Evolutionary conservation across 2,888 invertebrate genomes (phyloP), one percentile per base, ranked within the genome.

Genomic region (Lissonota sp.): DNA sequence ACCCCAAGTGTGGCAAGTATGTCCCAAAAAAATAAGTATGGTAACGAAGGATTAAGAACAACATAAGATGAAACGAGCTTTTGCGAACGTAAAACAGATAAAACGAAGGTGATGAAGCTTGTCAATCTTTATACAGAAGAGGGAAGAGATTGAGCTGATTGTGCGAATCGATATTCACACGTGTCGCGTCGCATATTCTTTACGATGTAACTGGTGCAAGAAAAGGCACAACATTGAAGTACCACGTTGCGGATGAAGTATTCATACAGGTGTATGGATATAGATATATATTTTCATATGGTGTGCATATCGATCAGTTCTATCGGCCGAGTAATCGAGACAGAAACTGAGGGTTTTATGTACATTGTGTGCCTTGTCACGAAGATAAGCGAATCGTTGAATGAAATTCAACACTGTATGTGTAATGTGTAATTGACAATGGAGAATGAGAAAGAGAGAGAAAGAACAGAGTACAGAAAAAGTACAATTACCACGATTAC

Each of bases 291-390:
- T 44, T 44, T 44, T 4, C 10, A 8, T 53, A 14, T 6, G 12
- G 10, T n/a, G 10, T 14, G 53, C 6, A 6, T 76, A 80, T 80
- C 76, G 80, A 80, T 72, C 69, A 51, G 14, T 7, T 8, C n/a
- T 80, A 76, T 80, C 76, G 60, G 62, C 72, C 37, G 67, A 49
- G 67, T 76, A 12, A 76, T 72, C 72, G 80, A 58, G 60, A 62
- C 10, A 71, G 46, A 26, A 26, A 26, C 26, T 26, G 26, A 26
- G 26, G 26, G 26, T 26, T 26, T 1, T 26, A 26, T 26, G 26
- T 26, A 26, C 26, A 26, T 26, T 26, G 26, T 26, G 26, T 26
- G 26, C 26, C 26, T 26, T 26, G 26, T 26, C 26, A 26, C 26
- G 26, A 26, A 26, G 1, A 26, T 26, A 26, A 26, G 26, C 26